Evolutionary conservation across 2,888 invertebrate genomes (phyloP), one percentile per base, ranked within the genome.

Genomic region (Salticus scenicus): DNA sequence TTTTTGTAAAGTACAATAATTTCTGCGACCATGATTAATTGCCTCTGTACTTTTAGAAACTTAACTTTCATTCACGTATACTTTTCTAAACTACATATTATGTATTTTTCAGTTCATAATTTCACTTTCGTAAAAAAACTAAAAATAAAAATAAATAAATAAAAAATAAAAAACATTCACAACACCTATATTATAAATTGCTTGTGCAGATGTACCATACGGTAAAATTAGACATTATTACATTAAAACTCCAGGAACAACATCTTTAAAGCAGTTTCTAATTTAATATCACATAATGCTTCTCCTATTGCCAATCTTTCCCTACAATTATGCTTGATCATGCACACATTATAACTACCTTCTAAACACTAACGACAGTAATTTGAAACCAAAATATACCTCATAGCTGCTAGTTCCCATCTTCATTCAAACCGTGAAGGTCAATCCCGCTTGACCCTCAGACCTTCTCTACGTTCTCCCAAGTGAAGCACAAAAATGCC

Each of bases 401-500:
- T 57, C 24, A 2, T 1, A 57, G 57, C 24, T 24, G 57, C 57
- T 24, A 24, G 57, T 57, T 57, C 57, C 57, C 57, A 57, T 57
- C 57, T 57, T 57, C 24, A 24, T 24, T 24, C 24, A 2, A 20
- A 57, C 57, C 57, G 57, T 24, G 24, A 7, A 24, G 57, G 57
- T 57, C 57, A 57, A 24, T 24, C 57, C 24, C 57, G 57, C 57
- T 57, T 57, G 57, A 57, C 57, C 57, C 24, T 57, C 24, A 57
- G 24, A 1, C 57, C 17, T 17, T 17, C 10, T 5, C 37, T 37
- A 8, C 37, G 37, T 47, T 24, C 24, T 37, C 75, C 42, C 64
- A 41, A 64, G 42, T 37, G 20, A 14, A 74, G 63, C 24, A 28
- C 64, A 42, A 37, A 75, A 74, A 74, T 74, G 64, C 74, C 74